These are phyloP conservation scores for Struthidea cinerea DNA, from an alignment of 2,113 vertebrate species.

Conservation along the genomic window DNA sequence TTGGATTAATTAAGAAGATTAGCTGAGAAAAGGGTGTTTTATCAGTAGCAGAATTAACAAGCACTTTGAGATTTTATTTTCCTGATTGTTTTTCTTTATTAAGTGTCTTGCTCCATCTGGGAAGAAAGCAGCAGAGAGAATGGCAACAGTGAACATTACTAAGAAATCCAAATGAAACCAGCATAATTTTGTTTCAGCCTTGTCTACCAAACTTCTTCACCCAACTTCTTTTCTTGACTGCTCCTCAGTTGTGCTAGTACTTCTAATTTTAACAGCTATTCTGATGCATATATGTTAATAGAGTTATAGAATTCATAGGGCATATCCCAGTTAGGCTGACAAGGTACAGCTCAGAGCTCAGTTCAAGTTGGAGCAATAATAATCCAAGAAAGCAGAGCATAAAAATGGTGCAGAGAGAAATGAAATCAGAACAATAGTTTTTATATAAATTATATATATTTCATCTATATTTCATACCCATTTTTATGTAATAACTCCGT, in stretches of 20 bases:
- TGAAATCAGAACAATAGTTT: not conserved
- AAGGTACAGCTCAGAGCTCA: not conserved
- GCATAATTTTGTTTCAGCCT: not conserved
- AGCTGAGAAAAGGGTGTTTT: not conserved
- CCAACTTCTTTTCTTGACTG: not conserved
- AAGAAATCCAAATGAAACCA: not conserved
- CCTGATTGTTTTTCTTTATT: not conserved
- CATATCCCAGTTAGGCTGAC: not conserved
- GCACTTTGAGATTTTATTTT: not conserved
- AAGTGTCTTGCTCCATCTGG: not conserved
- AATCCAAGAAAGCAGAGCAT: not conserved
- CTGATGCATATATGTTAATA: conserved; percentile 31
- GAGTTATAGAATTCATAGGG: conserved; percentile 13
- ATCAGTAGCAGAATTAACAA: not conserved
- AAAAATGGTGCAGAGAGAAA: not conserved
- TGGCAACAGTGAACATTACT: not conserved
- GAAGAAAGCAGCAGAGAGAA: not conserved
- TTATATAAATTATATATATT: not conserved
- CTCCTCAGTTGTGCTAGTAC: not conserved
- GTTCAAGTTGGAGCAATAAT: not conserved
- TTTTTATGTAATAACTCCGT: not conserved
- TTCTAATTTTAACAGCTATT: conserved; percentile 48
- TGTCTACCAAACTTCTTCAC: not conserved
- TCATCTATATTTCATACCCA: not conserved
- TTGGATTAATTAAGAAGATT: conserved; percentile 18